Evolutionary conservation across 2,797 vertebrate species (phyloP), one percentile per base, ranked within the genome.

Genomic region (Avahi laniger): DNA sequence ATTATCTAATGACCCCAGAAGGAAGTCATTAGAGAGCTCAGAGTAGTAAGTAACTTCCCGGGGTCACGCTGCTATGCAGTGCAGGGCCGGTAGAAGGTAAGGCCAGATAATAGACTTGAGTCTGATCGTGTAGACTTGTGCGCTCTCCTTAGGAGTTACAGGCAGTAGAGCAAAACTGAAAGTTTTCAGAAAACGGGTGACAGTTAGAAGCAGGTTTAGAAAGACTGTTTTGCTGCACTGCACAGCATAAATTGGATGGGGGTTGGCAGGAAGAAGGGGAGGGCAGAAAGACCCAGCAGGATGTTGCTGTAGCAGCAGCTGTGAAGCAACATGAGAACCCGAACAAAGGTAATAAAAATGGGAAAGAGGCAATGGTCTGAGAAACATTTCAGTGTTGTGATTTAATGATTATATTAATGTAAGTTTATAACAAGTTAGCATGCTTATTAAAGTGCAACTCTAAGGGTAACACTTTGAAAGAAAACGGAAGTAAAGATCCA

Each of bases 191-290:
- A 17, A 38, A 57, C 13, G 26, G n/a, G 35, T 2, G 15, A 50
- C n/a, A 1, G 1, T 43, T 5, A 12, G 52, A 70, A 57, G 30
- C 1, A 0, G 30, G 28, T 11, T 7, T 15, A 20, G 76, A n/a
- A 8, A 73, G 79, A 7, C 9, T 9, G 48, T 41, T 43, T 4
- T 15, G 41, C 8, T 7, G 65, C 80, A 28, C 15, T 5, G 2
- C 1, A 5, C 0, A 7, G 38, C n/a, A 7, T 17, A 33, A 6
- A 57, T 1, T 11, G 50, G 54, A 20, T 6, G 14, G 1, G 9
- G 11, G 3, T 1, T 15, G 14, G 54, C 6, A 0, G 63, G 50
- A 22, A 20, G 0, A n/a, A n/a, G 17, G 17, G 48, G 7, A 3
- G 13, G 20, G 18, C 10, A 20, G 70, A 9, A 30, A 18, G 28